These are phyloP conservation scores for Pachypanchax playfairii DNA, from an alignment of 2,113 vertebrate genomes.

Conservation along the genomic window DNA sequence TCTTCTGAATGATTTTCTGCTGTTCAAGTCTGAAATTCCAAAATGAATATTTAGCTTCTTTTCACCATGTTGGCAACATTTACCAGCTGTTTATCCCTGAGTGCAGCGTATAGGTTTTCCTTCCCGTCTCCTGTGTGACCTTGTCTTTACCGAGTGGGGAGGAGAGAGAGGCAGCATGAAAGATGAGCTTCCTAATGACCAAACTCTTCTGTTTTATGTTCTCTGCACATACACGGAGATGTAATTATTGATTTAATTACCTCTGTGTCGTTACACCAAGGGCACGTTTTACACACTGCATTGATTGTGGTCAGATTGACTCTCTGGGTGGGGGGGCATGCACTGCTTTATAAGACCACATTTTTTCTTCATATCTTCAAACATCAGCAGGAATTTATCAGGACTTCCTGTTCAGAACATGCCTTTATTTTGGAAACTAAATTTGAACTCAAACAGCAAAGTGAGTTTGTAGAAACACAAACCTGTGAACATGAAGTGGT, in stretches of 20 bases:
- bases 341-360: neutral
- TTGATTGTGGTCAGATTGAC: constrained; percentile 38
- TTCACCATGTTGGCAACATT: neutral
- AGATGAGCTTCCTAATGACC: constrained; percentile 63
- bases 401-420: neutral
- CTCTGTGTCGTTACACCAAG: constrained; percentile 62
- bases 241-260: constrained; percentile 73
- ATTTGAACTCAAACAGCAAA: constrained; percentile 1
- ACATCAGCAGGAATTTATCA: no score
- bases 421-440: no score
- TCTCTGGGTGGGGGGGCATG: constrained; percentile 22
- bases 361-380: neutral
- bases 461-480: constrained; percentile 5
- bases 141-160: constrained; percentile 49
- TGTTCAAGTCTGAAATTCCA: neutral
- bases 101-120: neutral
- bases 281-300: constrained; percentile 65
- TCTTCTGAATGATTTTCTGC: neutral
- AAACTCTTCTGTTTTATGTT: constrained; percentile 68
- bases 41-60: neutral
- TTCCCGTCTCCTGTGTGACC: constrained; percentile 38
- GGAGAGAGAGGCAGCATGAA: constrained; percentile 49
- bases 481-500: constrained; percentile 38
- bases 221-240: constrained; percentile 59
- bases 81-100: neutral